phyloP scores from a whole-genome alignment of 2,113 vertebrate genomes.

The Tympanuchus pallidicinctus region DNA sequence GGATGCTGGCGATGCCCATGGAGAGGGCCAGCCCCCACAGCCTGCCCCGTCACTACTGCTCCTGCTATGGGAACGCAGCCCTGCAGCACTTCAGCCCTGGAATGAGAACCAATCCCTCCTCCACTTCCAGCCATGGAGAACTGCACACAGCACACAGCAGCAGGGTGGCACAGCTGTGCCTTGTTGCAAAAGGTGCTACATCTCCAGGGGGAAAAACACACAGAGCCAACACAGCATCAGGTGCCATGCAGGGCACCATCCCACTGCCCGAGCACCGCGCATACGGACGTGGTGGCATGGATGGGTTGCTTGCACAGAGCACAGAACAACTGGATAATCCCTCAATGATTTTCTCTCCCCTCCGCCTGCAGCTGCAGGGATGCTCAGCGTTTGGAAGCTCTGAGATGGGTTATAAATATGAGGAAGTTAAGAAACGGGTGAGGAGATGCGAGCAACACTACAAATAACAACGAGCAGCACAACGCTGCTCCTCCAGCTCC shows the following conservation, averaged over 20 bases:
- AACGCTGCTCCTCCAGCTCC: neutral
- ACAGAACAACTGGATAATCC: slow-evolving; percentile 37
- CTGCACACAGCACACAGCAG: neutral
- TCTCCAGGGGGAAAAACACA: neutral
- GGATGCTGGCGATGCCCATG: neutral
- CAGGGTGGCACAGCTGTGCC: too few species aligned
- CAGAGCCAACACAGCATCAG: neutral
- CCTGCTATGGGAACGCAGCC: too few species aligned
- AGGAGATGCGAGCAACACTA: neutral
- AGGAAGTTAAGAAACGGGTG: neutral
- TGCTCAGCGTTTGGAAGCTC: neutral
- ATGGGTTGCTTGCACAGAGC: neutral
- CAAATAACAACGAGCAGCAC: neutral
- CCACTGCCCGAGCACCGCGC: fast-evolving
- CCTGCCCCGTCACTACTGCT: fast-evolving
- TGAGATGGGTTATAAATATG: neutral
- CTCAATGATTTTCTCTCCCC: slow-evolving; percentile 4
- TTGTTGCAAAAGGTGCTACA: neutral
- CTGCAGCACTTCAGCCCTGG: neutral
- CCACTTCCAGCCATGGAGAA: neutral
- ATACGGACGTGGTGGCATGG: neutral
- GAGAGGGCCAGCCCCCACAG: neutral
- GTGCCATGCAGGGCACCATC: neutral
- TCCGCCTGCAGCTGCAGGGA: neutral
- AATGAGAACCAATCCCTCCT: neutral